Evolutionary conservation across 2,797 vertebrate species (phyloP), one percentile per base, ranked within the genome.

Genomic region (Ctenopoma kingsleyae): DNA sequence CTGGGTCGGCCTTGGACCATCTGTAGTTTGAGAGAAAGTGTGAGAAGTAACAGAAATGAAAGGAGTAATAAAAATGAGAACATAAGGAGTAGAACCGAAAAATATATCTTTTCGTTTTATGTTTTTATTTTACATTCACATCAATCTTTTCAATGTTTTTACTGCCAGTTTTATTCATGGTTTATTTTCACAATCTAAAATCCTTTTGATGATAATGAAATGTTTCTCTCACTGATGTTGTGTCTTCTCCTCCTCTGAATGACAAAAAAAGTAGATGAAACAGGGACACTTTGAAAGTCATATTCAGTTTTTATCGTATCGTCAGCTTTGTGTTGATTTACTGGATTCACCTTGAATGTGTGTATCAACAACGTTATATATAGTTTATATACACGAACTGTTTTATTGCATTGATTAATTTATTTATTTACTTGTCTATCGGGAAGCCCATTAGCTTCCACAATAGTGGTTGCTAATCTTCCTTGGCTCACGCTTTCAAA

Each of bases 1-100:
- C 69, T 96, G 96, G 84, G 93, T 96, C 76, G 97, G 98, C 57
- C 98, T 93, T 30, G 96, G 95, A 64, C 97, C 98, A 88, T 99
- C 98, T 99, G 92, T 15, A 64, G 61, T 51, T 50, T 20, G 13
- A 67, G 43, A 81, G 60, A 59, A 41, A 78, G 38, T 10, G 15
- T 74, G 40, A 19, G 19, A 12, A 61, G 38, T 43, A 47, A 66
- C 61, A 47, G 48, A 63, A 40, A 47, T 44, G 35, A 73, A 22
- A 59, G 41, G 16, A 16, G 35, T 16, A 44, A 68, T 67, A 47
- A 49, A 63, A 40, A 43, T 36, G 35, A 71, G 27, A 59, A 7
- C 50, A 27, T n/a, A 54, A 64, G n/a, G 8, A 20, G 1, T 5
- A 3, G 22, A 65, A 64, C 35, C 13, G 43, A 59, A 79, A 73